Conservation (phyloP, 2,113 vertebrate genomes). For the Climacteris rufus region DNA sequence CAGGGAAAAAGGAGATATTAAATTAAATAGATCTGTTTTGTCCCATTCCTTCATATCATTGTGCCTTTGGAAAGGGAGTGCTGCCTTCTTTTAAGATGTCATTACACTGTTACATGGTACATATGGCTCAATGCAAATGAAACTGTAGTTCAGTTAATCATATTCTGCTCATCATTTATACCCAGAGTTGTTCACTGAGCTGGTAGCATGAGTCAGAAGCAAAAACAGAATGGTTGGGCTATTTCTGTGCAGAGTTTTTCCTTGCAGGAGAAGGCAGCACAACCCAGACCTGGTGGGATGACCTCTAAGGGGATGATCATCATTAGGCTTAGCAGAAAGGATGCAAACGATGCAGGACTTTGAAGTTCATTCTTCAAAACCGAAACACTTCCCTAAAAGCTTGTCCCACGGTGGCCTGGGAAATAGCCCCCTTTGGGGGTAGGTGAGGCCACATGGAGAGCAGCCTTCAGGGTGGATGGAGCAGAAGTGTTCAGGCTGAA, state of each 20-base stretch:
- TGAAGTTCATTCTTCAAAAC: not conserved
- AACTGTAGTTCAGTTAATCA: not conserved
- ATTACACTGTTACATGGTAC: not conserved
- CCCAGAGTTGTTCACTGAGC: not conserved
- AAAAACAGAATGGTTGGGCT: not conserved
- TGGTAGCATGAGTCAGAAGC: not conserved
- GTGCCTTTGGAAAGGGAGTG: not conserved
- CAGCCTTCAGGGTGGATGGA: not conserved
- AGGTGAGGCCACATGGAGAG: not conserved
- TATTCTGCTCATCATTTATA: accelerated
- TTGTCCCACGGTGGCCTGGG: not conserved
- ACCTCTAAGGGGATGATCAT: not conserved
- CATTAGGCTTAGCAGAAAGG: not conserved
- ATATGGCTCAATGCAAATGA: not conserved
- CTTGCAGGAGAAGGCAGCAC: not conserved
- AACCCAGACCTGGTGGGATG: not conserved
- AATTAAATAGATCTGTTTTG: not conserved
- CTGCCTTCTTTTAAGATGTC: not conserved
- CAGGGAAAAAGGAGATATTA: not conserved
- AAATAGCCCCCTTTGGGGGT: not conserved
- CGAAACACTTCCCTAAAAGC: not conserved
- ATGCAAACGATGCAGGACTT: not conserved
- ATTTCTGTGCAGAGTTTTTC: not conserved
- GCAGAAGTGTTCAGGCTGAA: not conserved
- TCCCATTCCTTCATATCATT: not conserved